Conservation (phyloP, 2,797 vertebrate genomes). For the Dallia pectoralis region DNA sequence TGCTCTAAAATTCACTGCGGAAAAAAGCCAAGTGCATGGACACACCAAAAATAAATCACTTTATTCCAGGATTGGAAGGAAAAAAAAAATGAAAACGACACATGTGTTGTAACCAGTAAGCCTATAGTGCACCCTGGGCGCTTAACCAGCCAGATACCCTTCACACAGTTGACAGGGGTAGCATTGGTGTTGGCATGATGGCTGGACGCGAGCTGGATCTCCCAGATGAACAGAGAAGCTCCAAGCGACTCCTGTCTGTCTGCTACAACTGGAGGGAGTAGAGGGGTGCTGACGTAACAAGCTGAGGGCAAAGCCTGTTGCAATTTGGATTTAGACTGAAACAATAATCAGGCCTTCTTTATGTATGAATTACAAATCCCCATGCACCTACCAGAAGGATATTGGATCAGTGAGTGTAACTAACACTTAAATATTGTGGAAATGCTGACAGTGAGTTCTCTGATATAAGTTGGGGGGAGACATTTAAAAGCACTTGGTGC, state of each 20-base stretch:
- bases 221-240: constrained; percentile 34
- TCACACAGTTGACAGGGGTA: constrained; percentile 49
- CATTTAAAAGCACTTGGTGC: background rate
- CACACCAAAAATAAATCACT: constrained; percentile 20
- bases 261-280: constrained; percentile 13
- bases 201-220: constrained; percentile 38
- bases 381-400: constrained; percentile 23
- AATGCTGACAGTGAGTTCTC: constrained; percentile 23
- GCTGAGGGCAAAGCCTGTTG: constrained; percentile 46
- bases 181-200: constrained; percentile 44
- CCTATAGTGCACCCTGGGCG: constrained; percentile 38
- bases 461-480: constrained; percentile 11
- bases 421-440: constrained; percentile 32
- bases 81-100: constrained; percentile 14
- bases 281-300: constrained; percentile 56
- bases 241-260: constrained; percentile 41
- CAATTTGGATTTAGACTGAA: constrained; percentile 56
- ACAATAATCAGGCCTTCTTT: constrained; percentile 56
- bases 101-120: constrained; percentile 33
- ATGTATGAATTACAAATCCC: constrained; percentile 61
- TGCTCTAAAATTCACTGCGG: constrained; percentile 42
- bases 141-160: constrained; percentile 45
- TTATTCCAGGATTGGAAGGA: constrained; percentile 9
- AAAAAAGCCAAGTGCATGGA: constrained; percentile 20
- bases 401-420: constrained; percentile 49